Evolutionary conservation across 1,140 invertebrate genomes (phyloP).

Genomic region (Pantala flavescens): DNA sequence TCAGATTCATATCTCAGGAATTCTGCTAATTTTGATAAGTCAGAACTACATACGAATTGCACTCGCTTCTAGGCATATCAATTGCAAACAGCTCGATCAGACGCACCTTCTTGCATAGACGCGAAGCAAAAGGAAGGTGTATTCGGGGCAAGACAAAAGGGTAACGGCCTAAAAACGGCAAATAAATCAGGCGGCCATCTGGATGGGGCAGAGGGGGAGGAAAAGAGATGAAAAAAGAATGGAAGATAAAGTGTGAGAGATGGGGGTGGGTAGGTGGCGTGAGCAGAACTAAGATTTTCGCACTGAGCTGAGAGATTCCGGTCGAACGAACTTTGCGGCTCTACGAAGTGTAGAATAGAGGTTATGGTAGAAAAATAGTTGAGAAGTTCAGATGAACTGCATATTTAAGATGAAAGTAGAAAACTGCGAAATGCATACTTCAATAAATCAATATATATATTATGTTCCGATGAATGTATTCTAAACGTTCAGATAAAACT

Average conservation of each 20-base stretch:
- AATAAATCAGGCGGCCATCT: neutral
- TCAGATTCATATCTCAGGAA: no score
- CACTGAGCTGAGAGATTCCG: neutral
- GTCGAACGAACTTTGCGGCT: neutral
- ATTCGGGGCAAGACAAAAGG: constrained; percentile 3
- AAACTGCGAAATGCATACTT: neutral
- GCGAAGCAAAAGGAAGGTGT: neutral
- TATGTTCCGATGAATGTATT: neutral
- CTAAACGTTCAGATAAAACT: no score
- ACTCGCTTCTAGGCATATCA: no score
- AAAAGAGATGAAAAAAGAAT: neutral
- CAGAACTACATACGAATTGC: no score
- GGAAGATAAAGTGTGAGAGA: neutral
- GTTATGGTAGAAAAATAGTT: neutral
- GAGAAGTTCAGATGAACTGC: neutral
- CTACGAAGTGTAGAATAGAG: neutral
- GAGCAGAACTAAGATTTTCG: neutral
- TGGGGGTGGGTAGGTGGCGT: neutral
- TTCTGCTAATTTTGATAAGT: no score
- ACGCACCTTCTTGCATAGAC: neutral
- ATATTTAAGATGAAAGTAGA: neutral
- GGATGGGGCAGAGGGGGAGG: neutral
- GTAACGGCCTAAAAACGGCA: constrained; percentile 8
- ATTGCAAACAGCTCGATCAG: no score
- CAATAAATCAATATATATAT: neutral